phyloP scores from a whole-genome alignment of 2,797 vertebrate genomes.

The Oryzias sinensis region DNA sequence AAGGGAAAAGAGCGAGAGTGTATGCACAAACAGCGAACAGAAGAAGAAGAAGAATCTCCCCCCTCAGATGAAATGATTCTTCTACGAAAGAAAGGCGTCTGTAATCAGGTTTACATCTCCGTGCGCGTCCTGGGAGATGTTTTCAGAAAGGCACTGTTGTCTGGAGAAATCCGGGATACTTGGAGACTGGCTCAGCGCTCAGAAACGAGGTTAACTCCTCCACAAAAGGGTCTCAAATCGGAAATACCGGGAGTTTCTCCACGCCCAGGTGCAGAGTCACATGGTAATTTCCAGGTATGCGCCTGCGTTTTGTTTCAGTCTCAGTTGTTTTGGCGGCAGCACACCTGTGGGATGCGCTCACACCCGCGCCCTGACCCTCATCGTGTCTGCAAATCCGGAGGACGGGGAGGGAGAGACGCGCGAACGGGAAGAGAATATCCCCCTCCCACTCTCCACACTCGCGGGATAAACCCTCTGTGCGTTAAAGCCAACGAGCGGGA shows the following conservation, averaged over 20 bases:
- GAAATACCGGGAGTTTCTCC: constrained; percentile 65
- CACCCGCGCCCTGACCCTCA: constrained; percentile 54
- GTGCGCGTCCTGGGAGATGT: constrained; percentile 20
- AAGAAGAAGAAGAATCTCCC: constrained; percentile 22
- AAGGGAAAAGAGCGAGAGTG: constrained; percentile 41
- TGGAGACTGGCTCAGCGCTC: constrained; percentile 26
- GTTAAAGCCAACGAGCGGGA: constrained; percentile 13
- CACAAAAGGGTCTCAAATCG: constrained; percentile 58
- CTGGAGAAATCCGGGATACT: constrained; percentile 40
- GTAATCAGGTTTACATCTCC: constrained; percentile 65
- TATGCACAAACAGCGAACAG: constrained; percentile 43
- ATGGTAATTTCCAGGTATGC: constrained; percentile 80
- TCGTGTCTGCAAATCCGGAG: constrained; percentile 46
- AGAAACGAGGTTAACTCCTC: constrained; percentile 53
- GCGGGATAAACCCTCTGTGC: constrained; percentile 3
- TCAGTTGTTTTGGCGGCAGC: constrained; percentile 32
- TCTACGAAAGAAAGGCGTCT: constrained; percentile 45
- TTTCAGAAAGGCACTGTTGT: constrained; percentile 60
- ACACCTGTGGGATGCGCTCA: constrained; percentile 79
- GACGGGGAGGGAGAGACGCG: constrained; percentile 8
- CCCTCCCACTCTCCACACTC: constrained; percentile 43
- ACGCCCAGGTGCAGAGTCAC: constrained; percentile 84
- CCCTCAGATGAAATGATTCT: constrained; percentile 1
- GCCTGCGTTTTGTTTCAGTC: constrained; percentile 37
- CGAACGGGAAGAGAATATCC: constrained; percentile 19